These are phyloP conservation scores for Lutraria lutraria DNA, from an alignment of 2,888 invertebrate species.

Conservation along the genomic window DNA sequence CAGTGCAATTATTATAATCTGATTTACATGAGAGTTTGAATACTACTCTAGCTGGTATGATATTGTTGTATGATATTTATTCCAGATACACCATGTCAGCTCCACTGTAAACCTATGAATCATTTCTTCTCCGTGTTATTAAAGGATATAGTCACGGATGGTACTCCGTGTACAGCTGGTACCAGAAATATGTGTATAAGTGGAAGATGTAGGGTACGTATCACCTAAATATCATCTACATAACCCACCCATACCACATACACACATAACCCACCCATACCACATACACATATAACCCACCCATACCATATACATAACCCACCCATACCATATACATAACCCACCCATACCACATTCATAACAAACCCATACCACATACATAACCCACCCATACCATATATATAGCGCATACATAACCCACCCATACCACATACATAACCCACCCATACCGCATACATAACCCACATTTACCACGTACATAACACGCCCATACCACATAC, in stretches of 20 bases:
- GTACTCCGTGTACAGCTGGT: conserved; percentile 94
- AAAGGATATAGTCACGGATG: conserved; percentile 92
- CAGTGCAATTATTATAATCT: too few relatives aligned
- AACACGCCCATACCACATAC: too few relatives aligned
- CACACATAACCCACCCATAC: not conserved
- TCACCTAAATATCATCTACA: conserved; percentile 53
- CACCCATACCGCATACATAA: too few relatives aligned
- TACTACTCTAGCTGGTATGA: not conserved
- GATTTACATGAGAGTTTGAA: not conserved
- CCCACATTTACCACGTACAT: too few relatives aligned
- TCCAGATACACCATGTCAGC: conserved; percentile 90
- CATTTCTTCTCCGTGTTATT: conserved; percentile 92
- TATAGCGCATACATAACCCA: too few relatives aligned
- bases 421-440: too few relatives aligned
- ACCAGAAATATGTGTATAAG: conserved; percentile 94
- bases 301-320: too few relatives aligned
- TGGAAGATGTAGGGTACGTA: conserved; percentile 91
- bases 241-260: not conserved
- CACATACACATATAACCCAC: not conserved
- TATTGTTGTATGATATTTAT: not conserved
- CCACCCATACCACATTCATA: too few relatives aligned
- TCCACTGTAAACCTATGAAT: conserved; percentile 93
- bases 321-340: too few relatives aligned
- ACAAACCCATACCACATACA: too few relatives aligned
- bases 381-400: too few relatives aligned